A percentile compares a stretch with the other conserved stretches of the same genome.
Conservation (phyloP, 2,113 vertebrate genomes). For the Archocentrus centrarchus region DNA sequence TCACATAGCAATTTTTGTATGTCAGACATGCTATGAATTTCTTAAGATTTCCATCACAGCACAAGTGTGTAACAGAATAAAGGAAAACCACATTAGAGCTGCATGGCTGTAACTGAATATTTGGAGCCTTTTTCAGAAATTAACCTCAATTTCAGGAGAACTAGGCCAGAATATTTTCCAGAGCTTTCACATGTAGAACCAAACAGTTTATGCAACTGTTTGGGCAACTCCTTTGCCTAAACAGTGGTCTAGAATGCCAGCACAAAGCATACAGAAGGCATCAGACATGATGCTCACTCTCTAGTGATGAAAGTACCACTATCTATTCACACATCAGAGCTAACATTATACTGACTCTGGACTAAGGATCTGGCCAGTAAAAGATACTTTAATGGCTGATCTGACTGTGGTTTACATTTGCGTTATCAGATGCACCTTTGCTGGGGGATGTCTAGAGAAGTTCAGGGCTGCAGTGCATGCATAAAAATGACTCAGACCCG, state of each 20-base stretch:
- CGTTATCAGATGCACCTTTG: not conserved
- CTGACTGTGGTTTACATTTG: not conserved
- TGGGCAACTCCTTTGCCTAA: not conserved
- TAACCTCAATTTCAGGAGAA: not conserved
- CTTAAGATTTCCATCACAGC: not conserved
- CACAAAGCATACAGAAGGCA: not conserved
- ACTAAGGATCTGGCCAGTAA: not conserved
- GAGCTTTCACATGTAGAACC: not conserved
- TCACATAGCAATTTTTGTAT: not conserved
- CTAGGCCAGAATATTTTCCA: not conserved
- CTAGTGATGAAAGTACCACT: too few species aligned
- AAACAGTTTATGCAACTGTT: not conserved
- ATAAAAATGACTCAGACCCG: not conserved
- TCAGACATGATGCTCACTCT: too few species aligned
- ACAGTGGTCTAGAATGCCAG: too few species aligned
- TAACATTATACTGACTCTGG: not conserved
- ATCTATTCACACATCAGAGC: not conserved
- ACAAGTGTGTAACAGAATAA: not conserved
- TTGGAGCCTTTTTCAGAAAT: not conserved
- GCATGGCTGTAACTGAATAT: not conserved
- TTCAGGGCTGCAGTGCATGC: not conserved
- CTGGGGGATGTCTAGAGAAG: not conserved
- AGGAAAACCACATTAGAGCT: not conserved
- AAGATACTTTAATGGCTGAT: fast-evolving
- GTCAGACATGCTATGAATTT: not conserved